Conservation (phyloP, 2,888 invertebrate genomes). For the Nycteola revayana region DNA sequence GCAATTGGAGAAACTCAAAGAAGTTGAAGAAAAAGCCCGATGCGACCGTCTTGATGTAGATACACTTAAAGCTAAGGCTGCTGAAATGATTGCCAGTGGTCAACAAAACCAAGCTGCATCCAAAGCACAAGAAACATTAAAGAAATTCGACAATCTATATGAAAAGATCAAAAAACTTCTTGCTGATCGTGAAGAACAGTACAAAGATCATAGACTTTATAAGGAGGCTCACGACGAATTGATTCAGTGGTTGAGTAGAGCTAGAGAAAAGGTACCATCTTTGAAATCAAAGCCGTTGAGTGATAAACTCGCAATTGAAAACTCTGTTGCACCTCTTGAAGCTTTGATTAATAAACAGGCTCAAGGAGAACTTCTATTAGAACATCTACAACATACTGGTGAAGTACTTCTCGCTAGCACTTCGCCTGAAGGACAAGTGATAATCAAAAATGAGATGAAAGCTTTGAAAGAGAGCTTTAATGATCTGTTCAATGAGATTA, state of each 20-base stretch:
- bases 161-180: conserved; percentile 89
- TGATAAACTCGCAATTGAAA: conserved; percentile 94
- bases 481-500: conserved; percentile 91
- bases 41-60: conserved; percentile 96
- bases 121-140: conserved; percentile 92
- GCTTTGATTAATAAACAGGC: conserved; percentile 93
- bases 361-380: conserved; percentile 93
- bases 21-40: conserved; percentile 92
- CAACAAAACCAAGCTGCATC: conserved; percentile 92
- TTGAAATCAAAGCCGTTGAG: conserved; percentile 91
- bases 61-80: conserved; percentile 90
- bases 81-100: conserved; percentile 92
- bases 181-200: conserved; percentile 91
- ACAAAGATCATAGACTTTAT: conserved; percentile 92
- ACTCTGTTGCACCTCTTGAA: conserved; percentile 93
- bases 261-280: conserved; percentile 94
- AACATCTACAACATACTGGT: conserved; percentile 93
- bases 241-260: conserved; percentile 92
- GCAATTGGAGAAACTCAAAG: conserved; percentile 92
- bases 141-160: conserved; percentile 90
- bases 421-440: conserved; percentile 88
- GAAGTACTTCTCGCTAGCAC: conserved; percentile 93
- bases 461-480: conserved; percentile 93
- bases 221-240: conserved; percentile 96
- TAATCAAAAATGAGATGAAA: conserved; percentile 92